A percentile compares a stretch with the other conserved stretches of the same genome.
These are phyloP conservation scores for Priocnemis perturbator DNA, from an alignment of 2,888 invertebrate genomes.

Conservation along the genomic window DNA sequence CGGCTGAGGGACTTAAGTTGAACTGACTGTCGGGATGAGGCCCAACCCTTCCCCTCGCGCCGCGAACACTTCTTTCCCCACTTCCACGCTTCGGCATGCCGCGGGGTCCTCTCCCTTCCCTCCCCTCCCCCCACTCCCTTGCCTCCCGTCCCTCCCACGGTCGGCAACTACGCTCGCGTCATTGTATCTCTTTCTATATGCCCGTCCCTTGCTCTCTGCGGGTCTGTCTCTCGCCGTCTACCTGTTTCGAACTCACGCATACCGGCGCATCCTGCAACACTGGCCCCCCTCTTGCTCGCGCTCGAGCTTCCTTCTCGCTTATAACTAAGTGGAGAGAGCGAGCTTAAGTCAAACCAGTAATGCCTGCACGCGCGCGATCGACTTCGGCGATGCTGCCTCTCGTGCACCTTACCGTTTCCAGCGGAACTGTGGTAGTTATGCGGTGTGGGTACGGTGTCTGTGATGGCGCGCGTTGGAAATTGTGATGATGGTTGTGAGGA, in stretches of 20 bases:
- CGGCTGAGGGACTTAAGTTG: slow-evolving; percentile 58
- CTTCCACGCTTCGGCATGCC: slow-evolving; percentile 41
- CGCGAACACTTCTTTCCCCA: slow-evolving; percentile 39
- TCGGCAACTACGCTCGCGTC: slow-evolving; percentile 9
- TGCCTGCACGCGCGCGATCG: too few relatives aligned
- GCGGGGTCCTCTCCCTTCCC: slow-evolving; percentile 23
- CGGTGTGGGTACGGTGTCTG: too few relatives aligned
- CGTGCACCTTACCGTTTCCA: too few relatives aligned
- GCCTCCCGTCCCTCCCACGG: slow-evolving; percentile 31
- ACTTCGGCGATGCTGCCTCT: too few relatives aligned
- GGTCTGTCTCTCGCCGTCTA: background rate
- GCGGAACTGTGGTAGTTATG: too few relatives aligned
- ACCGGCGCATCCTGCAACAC: background rate
- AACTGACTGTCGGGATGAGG: slow-evolving; percentile 65
- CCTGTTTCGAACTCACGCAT: background rate
- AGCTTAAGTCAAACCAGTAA: too few relatives aligned
- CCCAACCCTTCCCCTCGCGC: slow-evolving; percentile 45
- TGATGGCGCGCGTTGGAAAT: too few relatives aligned
- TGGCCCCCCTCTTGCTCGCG: too few relatives aligned
- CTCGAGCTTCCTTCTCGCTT: too few relatives aligned
- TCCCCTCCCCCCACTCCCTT: slow-evolving; percentile 26
- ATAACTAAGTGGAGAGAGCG: too few relatives aligned
- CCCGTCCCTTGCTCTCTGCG: background rate
- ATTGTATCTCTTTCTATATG: slow-evolving; percentile 15
- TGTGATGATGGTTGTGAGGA: too few relatives aligned